Base-by-base conservation (phyloP, 92 coral and sea anemone genomes). In the Bergia sp. region DNA sequence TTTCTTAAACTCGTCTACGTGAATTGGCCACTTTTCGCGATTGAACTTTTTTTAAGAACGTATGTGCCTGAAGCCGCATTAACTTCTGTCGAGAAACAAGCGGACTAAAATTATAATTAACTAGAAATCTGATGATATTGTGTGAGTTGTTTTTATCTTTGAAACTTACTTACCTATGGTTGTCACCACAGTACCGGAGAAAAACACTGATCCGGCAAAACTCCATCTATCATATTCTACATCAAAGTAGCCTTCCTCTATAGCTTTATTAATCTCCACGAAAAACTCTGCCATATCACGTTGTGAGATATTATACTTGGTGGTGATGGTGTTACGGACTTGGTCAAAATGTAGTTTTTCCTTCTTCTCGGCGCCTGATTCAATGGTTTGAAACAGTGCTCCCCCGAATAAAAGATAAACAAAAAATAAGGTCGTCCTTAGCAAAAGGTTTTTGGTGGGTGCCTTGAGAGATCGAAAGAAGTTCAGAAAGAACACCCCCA, bases 401-500 rank as follows among this genome's bases (percentile, higher is more conserved):
- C 98, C 99, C 3, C 99, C 99, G 73, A 96, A 96, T 5, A 97
- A 92, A 7, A 97, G 92, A 86, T 97, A 97, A 9, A 91, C 95
- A 81, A 96, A 93, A 67, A 97, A 97, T 55, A 97, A 67, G 3
- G 96, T 92, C 11, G 98, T 96, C 74, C 99, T 88, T 29, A 92
- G 80, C 9, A 96, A 89, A 29, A 97, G 92, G 76, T 97, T 94
- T 64, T 97, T 97, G 42, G 99, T 97, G 5, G 99, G 99, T 82
- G 96, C 95, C 91, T 97, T 97, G 81, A 97, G 93, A 80, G 99
- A 98, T 77, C 98, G 91, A 41, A 97, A 93, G 90, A 97, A 97
- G 85, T 97, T 96, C 80, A 97, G 80, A 89, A 97, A 97, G 93
- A 97, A 97, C 86, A 97, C 98, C 90, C 99, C 98, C 99, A 97